Evolutionary conservation across 92 coral and sea anemone genomes (phyloP).

Genomic region (Palythoa caribaeorum): DNA sequence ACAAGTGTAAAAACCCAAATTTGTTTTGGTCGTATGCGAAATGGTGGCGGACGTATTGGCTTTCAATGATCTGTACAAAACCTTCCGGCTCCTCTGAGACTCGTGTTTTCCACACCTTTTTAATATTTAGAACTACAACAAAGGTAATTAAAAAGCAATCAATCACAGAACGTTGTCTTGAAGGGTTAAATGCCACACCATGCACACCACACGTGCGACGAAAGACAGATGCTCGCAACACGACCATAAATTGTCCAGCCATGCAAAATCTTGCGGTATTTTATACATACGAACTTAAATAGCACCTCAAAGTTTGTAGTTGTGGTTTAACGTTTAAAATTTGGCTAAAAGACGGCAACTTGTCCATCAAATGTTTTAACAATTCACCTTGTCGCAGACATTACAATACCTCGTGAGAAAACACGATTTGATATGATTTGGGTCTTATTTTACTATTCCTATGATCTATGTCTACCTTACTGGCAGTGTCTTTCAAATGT

Average conservation of each 20-base stretch:
- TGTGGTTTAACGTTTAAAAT: too few relatives aligned
- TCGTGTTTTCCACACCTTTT: not conserved
- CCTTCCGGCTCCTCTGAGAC: not conserved
- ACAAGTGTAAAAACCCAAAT: too few relatives aligned
- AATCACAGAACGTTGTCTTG: not conserved
- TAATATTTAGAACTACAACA: not conserved
- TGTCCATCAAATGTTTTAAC: too few relatives aligned
- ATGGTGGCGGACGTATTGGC: not conserved
- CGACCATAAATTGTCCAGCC: not conserved
- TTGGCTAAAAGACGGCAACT: too few relatives aligned
- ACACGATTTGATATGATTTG: too few relatives aligned
- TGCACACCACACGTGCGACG: slow-evolving; percentile 4
- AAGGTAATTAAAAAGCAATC: slow-evolving; percentile 8
- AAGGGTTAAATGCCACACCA: not conserved
- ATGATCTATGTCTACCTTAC: too few relatives aligned
- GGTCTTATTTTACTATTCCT: too few relatives aligned
- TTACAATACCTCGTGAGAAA: too few relatives aligned
- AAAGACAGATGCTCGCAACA: not conserved
- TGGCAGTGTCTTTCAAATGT: too few relatives aligned
- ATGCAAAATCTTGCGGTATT: not conserved
- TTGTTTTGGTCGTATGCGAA: not conserved
- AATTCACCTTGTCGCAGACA: too few relatives aligned
- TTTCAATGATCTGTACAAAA: not conserved
- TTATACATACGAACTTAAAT: not conserved
- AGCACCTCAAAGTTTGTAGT: too few relatives aligned